Percentiles rank a stretch among this genome's conserved stretches.
Evolutionary conservation across 2,113 vertebrate genomes (phyloP).

Genomic region (Syngnathus floridae): DNA sequence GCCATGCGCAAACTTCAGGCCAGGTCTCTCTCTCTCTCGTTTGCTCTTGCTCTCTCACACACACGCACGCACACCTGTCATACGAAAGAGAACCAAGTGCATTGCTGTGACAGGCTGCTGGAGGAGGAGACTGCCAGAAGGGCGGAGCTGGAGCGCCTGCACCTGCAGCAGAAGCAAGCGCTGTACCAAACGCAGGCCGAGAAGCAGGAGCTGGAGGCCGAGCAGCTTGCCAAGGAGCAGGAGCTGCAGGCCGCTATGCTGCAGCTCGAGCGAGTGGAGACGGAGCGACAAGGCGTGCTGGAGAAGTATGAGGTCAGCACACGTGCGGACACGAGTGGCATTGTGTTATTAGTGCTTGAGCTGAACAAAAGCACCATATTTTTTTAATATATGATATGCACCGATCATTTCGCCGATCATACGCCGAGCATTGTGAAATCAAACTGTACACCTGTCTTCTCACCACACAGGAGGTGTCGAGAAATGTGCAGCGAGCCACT

Average conservation of each 20-base stretch:
- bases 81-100: no score
- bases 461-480: slow-evolving; percentile 76
- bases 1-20: slow-evolving; percentile 81
- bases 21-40: slow-evolving; percentile 65
- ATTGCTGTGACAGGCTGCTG: slow-evolving; percentile 71
- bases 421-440: no score
- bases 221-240: slow-evolving; percentile 75
- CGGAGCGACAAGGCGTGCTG: slow-evolving; percentile 78
- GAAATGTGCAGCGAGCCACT: slow-evolving; percentile 80
- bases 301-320: slow-evolving; percentile 82
- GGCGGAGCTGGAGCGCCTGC: slow-evolving; percentile 82
- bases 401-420: no score
- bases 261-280: slow-evolving; percentile 83
- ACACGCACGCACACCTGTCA: not conserved
- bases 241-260: slow-evolving; percentile 81
- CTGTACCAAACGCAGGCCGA: slow-evolving; percentile 83
- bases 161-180: slow-evolving; percentile 82
- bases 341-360: no score
- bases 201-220: slow-evolving; percentile 83
- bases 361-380: no score
- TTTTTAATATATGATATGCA: no score
- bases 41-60: no score
- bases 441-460: no score
- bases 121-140: slow-evolving; percentile 86
- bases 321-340: no score